phyloP scores from a whole-genome alignment of 2,797 vertebrate genomes.

The Chelmon rostratus region DNA sequence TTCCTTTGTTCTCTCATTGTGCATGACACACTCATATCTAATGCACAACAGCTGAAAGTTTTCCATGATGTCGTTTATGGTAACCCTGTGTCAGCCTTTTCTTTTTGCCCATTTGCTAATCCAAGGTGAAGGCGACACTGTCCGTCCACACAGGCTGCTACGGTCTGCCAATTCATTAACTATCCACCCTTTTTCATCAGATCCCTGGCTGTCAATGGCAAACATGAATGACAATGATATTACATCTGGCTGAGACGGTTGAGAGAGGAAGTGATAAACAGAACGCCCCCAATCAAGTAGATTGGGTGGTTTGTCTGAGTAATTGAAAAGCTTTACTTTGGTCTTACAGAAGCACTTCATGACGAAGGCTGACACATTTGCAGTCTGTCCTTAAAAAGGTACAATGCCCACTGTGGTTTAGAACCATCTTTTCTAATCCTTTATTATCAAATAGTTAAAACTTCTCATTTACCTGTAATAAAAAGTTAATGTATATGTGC shows the following conservation, averaged over 20 bases:
- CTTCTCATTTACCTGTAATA: background rate
- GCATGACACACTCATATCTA: background rate
- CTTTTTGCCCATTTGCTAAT: constrained; percentile 10
- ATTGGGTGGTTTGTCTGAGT: background rate
- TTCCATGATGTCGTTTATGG: background rate
- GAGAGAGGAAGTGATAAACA: background rate
- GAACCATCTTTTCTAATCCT: background rate
- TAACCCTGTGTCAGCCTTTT: background rate
- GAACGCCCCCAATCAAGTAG: constrained; percentile 2
- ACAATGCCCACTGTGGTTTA: background rate
- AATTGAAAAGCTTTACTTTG: constrained; percentile 19
- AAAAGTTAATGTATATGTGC: background rate
- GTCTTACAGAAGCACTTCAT: constrained; percentile 4
- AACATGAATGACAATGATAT: constrained; percentile 29
- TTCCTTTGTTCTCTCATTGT: background rate
- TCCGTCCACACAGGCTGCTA: background rate
- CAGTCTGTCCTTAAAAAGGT: background rate
- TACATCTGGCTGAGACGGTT: background rate
- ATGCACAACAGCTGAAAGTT: background rate
- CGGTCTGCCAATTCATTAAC: constrained; percentile 11
- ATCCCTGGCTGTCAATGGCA: constrained; percentile 17
- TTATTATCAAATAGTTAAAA: background rate
- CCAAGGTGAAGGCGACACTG: constrained; percentile 35
- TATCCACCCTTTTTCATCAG: constrained; percentile 38
- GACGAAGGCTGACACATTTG: background rate